phyloP scores from a whole-genome alignment of 1,140 invertebrate species.

The Chionoecetes opilio region DNA sequence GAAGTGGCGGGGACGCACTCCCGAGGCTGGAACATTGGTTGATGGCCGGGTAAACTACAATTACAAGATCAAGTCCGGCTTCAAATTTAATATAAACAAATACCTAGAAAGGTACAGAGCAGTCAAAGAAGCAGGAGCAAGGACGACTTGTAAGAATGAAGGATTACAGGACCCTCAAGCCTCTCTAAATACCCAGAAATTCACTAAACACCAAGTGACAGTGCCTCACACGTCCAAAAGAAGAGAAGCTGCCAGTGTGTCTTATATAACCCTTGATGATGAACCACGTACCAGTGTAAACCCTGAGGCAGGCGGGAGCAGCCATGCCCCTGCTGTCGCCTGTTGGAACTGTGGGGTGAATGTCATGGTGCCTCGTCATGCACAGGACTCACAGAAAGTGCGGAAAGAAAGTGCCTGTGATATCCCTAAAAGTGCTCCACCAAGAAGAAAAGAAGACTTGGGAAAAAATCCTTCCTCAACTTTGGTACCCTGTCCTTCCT shows the following conservation, averaged over 20 bases:
- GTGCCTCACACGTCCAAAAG: not conserved
- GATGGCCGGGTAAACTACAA: constrained; percentile 66
- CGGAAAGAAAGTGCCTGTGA: too few species aligned
- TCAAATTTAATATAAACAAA: constrained; percentile 39
- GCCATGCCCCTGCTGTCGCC: not conserved
- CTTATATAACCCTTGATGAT: not conserved
- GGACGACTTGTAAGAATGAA: not conserved
- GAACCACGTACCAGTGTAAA: not conserved
- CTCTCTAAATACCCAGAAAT: not conserved
- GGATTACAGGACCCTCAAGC: not conserved
- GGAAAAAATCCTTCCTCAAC: not conserved
- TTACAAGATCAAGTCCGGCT: constrained; percentile 34
- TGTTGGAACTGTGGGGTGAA: not conserved
- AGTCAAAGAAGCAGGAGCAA: not conserved
- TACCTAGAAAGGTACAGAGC: constrained; percentile 60
- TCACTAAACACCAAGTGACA: too few species aligned
- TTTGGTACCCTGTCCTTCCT: constrained; percentile 65
- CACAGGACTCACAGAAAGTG: not conserved
- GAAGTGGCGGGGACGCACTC: not conserved
- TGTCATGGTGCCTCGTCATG: not conserved
- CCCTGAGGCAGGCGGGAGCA: not conserved
- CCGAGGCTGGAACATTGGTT: constrained; percentile 10
- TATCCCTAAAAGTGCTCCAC: too few species aligned
- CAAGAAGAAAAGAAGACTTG: not conserved
- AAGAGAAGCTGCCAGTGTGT: not conserved